Percentiles rank a stretch among this genome's conserved stretches.
phyloP scores from a whole-genome alignment of 2,797 vertebrate genomes.

The Coendou prehensilis region DNA sequence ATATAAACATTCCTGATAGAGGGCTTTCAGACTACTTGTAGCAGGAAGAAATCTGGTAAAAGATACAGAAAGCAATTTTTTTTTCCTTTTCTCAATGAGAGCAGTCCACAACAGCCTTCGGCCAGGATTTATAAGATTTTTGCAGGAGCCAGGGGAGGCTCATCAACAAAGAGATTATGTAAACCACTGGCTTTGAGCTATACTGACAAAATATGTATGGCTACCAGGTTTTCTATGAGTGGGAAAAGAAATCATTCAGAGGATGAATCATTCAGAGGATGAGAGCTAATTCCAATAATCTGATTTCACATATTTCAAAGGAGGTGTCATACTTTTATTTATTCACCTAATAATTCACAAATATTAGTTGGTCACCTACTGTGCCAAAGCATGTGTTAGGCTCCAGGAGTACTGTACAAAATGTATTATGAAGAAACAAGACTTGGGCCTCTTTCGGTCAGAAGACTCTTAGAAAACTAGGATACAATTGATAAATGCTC shows the following conservation, averaged over 20 bases:
- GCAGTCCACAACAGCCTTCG: slow-evolving; percentile 61
- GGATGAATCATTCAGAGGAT: background rate
- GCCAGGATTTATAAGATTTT: slow-evolving; percentile 70
- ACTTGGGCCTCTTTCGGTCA: background rate
- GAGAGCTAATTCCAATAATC: slow-evolving; percentile 76
- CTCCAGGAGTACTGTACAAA: slow-evolving; percentile 36
- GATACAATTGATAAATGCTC: slow-evolving; percentile 34
- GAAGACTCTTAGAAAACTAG: background rate
- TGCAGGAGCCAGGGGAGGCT: background rate
- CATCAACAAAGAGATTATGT: background rate
- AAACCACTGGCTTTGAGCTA: slow-evolving; percentile 41
- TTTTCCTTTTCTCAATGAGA: slow-evolving; percentile 9
- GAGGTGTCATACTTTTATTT: background rate
- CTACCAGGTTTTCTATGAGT: slow-evolving; percentile 57
- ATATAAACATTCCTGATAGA: slow-evolving; percentile 65
- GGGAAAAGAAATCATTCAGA: slow-evolving; percentile 47
- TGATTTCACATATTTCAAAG: slow-evolving; percentile 76
- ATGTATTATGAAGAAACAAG: background rate
- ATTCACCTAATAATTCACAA: slow-evolving; percentile 26
- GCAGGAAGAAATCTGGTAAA: slow-evolving; percentile 55
- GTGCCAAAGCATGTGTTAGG: slow-evolving; percentile 49
- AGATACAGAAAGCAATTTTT: slow-evolving; percentile 50
- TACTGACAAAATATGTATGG: slow-evolving; percentile 16
- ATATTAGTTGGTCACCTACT: slow-evolving; percentile 41
- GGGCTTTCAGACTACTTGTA: slow-evolving; percentile 76